Conservation (phyloP, 2,888 invertebrate species). For the Diplolepis rosae region DNA sequence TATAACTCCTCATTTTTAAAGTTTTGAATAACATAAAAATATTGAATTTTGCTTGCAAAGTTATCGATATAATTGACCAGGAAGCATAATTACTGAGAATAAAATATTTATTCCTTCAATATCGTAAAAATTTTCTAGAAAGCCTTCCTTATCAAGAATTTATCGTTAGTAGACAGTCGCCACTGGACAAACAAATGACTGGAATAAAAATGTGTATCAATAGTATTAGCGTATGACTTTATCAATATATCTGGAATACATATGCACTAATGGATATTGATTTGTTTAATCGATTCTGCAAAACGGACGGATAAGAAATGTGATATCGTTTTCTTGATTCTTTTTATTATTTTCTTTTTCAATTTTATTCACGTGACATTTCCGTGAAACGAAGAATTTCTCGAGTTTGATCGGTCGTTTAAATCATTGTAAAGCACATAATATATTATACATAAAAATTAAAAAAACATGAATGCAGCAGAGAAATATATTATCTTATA, state of each 20-base stretch:
- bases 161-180: conserved; percentile 31
- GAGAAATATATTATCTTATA: background rate
- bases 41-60: too few species aligned
- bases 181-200: conserved; percentile 27
- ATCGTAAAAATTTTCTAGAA: background rate
- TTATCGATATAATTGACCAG: too few species aligned
- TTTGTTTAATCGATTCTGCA: conserved; percentile 39
- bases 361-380: conserved; percentile 36
- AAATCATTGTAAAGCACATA: conserved; percentile 37
- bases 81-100: too few species aligned
- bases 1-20: too few species aligned
- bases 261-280: conserved; percentile 39
- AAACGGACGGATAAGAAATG: conserved; percentile 33
- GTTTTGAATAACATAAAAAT: too few species aligned
- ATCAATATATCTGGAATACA: conserved; percentile 29
- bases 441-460: conserved; percentile 27
- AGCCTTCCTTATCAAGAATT: conserved; percentile 7
- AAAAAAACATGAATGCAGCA: conserved; percentile 9
- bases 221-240: conserved; percentile 31
- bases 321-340: conserved; percentile 34
- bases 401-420: conserved; percentile 20
- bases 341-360: conserved; percentile 32
- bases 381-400: background rate
- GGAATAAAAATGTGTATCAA: conserved; percentile 20
- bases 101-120: background rate